Conservation (phyloP, 2,888 invertebrate species). For the Brachylomia viminalis region DNA sequence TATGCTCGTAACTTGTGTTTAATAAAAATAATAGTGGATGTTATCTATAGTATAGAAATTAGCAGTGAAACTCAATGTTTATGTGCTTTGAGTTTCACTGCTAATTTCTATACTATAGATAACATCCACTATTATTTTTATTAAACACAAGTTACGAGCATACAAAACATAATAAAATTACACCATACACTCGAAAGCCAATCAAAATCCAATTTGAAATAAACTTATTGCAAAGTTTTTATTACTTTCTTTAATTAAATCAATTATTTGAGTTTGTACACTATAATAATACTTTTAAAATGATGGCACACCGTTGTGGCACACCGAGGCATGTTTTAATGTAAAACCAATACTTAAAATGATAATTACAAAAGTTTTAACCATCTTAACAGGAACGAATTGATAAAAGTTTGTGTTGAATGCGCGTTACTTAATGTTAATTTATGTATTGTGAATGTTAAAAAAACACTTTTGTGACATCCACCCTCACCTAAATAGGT, state of each 20-base stretch:
- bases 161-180: conserved; percentile 12
- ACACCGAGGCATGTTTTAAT: background rate
- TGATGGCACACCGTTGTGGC: background rate
- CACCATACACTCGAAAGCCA: conserved; percentile 16
- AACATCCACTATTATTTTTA: background rate
- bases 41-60: background rate
- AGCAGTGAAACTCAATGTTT: background rate
- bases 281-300: conserved; percentile 1
- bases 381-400: background rate
- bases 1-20: conserved; percentile 17
- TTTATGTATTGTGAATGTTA: background rate
- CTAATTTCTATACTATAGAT: background rate
- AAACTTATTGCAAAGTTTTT: conserved; percentile 24
- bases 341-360: conserved; percentile 3
- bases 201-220: conserved; percentile 46
- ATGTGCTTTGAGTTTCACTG: background rate
- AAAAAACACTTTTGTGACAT: background rate
- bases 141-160: conserved; percentile 11
- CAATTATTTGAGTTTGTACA: conserved; percentile 21
- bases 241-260: conserved; percentile 38
- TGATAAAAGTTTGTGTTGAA: background rate
- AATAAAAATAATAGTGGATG: background rate
- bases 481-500: background rate
- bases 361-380: background rate
- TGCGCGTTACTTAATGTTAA: too few relatives aligned